Conservation (phyloP, 2,797 vertebrate species). For the Malurus leucopterus region DNA sequence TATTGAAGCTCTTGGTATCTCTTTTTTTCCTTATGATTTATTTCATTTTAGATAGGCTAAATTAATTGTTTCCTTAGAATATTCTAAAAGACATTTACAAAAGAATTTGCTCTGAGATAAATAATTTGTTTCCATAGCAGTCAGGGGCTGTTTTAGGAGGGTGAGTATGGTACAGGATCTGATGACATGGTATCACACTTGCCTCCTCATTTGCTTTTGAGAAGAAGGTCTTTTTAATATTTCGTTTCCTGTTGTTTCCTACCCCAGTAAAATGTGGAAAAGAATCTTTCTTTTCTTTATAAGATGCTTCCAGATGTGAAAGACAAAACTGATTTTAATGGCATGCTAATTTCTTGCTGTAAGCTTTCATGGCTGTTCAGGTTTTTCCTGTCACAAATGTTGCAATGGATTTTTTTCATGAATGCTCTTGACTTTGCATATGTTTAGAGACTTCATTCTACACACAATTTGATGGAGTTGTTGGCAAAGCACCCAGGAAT, state of each 20-base stretch:
- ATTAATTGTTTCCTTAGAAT: not conserved
- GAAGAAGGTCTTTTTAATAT: not conserved
- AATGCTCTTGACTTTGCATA: constrained; percentile 14
- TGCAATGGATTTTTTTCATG: not conserved
- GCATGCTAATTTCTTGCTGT: not conserved
- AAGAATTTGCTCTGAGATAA: not conserved
- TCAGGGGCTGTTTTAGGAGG: not conserved
- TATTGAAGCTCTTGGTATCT: not conserved
- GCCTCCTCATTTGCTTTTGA: not conserved
- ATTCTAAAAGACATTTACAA: not conserved
- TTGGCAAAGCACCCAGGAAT: constrained; percentile 90
- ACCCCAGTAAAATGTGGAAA: not conserved
- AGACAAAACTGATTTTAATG: not conserved
- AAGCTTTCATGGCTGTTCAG: not conserved
- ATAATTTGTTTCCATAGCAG: not conserved
- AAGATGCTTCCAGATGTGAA: not conserved
- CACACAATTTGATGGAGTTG: constrained; percentile 94
- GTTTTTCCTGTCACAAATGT: not conserved
- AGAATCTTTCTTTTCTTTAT: not conserved
- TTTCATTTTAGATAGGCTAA: not conserved
- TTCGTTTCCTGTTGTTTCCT: not conserved
- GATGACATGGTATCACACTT: not conserved
- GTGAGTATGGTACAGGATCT: not conserved
- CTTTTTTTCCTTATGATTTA: not conserved
- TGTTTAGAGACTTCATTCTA: constrained; percentile 93